Evolutionary conservation across 1,140 invertebrate genomes (phyloP), one percentile per base, ranked within the genome.

Genomic region (Oncopeltus fasciatus): DNA sequence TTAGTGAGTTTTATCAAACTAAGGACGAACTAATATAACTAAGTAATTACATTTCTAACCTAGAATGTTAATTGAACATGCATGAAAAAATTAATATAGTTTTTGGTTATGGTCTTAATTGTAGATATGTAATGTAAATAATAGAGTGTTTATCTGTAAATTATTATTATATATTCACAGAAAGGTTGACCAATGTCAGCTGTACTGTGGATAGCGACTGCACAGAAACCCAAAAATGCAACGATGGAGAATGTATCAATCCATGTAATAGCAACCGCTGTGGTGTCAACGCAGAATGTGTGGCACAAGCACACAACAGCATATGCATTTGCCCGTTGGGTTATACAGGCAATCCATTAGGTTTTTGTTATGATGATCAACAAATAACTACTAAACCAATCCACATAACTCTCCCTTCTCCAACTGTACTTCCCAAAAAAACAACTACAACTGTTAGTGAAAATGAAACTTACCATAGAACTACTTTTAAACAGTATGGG

Each of bases 201-300:
- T 82, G 80, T 78, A 77, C 76, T 68, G 73, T 74, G 71, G 76
- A 86, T 73, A 75, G 77, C 68, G 81, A 86, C 68, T 87, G 84
- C 75, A 78, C 76, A 69, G 77, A 80, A 68, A 75, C 75, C 72
- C 74, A 81, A 70, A 78, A 79, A 70, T 87, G 84, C 76, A 74
- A 82, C 69, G 74, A 75, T 66, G 77, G 78, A 63, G 74, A 76
- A 72, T 87, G 85, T 74, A 72, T 77, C 70, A 80, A 85, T 75
- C 82, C 81, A 64, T 87, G 85, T 72, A 75, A 73, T 64, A 71
- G 72, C 60, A 69, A 65, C 9, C 63, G 61, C 28, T 86, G 83
- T 76, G 82, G 78, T 59, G 70, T 73, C 63, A 75, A 77, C 66
- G 76, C 80, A 64, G 72, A 77, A 43, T 86, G 85, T 71, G 67